A percentile compares a stretch with the other conserved stretches of the same genome.
Conservation (phyloP, 2,113 vertebrate genomes). For the Tachycineta bicolor region DNA sequence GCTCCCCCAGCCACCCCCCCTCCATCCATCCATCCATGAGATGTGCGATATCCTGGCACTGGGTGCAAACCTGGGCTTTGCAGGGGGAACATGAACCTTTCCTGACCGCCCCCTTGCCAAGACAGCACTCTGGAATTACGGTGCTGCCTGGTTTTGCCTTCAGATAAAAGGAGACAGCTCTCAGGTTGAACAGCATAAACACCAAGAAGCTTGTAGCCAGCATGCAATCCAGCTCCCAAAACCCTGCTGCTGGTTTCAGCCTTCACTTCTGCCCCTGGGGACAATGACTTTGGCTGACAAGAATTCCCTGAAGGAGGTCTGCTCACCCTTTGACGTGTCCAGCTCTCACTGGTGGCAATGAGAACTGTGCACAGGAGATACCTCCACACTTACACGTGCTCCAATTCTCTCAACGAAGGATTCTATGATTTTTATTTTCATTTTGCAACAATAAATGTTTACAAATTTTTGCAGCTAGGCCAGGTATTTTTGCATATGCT, state of each 20-base stretch:
- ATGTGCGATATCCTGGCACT: not conserved
- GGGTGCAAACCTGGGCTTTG: not conserved
- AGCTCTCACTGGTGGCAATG: not conserved
- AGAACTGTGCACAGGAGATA: not conserved
- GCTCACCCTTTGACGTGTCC: not conserved
- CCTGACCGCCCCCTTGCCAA: not conserved
- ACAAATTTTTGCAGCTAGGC: not conserved
- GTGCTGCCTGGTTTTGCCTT: not conserved
- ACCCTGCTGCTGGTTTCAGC: not conserved
- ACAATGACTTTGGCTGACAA: not conserved
- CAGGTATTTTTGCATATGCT: not conserved
- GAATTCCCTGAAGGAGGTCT: not conserved
- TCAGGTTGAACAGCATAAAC: not conserved
- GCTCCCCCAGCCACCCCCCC: accelerated
- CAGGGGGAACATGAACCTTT: accelerated
- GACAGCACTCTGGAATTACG: accelerated
- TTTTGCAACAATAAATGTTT: not conserved
- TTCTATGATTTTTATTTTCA: not conserved
- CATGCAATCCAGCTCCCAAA: not conserved
- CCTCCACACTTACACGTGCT: not conserved
- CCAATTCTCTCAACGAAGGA: not conserved
- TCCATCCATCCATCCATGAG: not conserved
- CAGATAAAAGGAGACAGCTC: not conserved
- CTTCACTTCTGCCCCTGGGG: not conserved
- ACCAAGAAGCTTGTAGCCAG: not conserved